phyloP scores from a whole-genome alignment of 2,888 invertebrate species.

The Phortica magna region DNA sequence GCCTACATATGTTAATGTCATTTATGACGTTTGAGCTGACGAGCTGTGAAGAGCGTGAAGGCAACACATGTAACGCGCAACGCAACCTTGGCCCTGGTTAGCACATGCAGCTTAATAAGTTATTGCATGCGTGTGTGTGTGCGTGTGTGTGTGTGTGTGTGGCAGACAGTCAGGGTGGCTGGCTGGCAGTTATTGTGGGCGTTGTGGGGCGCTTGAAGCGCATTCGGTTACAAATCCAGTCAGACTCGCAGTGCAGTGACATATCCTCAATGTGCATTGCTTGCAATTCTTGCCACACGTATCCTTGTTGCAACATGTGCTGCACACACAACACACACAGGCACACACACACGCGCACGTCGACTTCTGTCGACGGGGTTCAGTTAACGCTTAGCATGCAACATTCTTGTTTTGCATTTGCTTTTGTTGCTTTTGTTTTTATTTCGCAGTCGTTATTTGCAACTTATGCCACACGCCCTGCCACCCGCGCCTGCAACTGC shows the following conservation, averaged over 20 bases:
- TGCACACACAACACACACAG: not conserved
- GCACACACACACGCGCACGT: not conserved
- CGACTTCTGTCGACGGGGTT: not conserved
- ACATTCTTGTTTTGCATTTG: not conserved
- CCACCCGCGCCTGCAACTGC: not conserved
- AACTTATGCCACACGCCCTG: no score
- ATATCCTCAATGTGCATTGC: slow-evolving; percentile 6
- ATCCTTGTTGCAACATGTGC: slow-evolving; percentile 33
- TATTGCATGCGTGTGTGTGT: not conserved
- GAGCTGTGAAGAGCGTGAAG: slow-evolving; percentile 12
- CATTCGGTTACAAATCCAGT: slow-evolving; percentile 4
- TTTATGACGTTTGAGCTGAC: slow-evolving; percentile 28
- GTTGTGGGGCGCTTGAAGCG: not conserved
- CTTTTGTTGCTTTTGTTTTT: not conserved
- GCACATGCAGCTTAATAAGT: slow-evolving; percentile 7
- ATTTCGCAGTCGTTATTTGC: no score
- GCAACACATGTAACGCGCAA: slow-evolving; percentile 19
- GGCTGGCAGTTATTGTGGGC: not conserved
- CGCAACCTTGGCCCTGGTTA: slow-evolving; percentile 29
- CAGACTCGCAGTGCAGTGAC: not conserved
- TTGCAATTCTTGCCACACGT: slow-evolving; percentile 5
- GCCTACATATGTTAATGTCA: slow-evolving; percentile 34
- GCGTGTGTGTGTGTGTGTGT: not conserved
- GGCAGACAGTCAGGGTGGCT: not conserved
- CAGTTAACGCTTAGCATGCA: slow-evolving; percentile 1